Base-by-base conservation (phyloP, 2,888 invertebrate species). In the Emmelina monodactyla region DNA sequence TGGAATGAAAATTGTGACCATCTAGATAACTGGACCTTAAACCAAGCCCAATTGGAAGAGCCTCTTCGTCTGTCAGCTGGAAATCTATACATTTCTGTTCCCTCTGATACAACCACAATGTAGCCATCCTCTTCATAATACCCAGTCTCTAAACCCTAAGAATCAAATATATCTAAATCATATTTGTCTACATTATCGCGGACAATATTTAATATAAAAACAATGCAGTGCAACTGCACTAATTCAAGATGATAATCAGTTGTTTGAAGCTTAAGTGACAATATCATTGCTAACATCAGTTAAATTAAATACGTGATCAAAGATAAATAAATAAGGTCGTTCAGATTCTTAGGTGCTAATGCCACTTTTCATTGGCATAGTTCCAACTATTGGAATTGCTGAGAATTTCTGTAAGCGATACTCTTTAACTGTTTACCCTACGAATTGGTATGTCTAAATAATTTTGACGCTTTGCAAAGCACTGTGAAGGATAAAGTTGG, bases 31-130 rank as follows among this genome's bases (percentile, higher is more conserved):
- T 58, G 70, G 79, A 86, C 86, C 86, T 86, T 86, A 67, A 86
- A 73, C 86, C 86, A 86, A 69, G 82, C 83, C 86, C 86, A 86
- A 75, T 85, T 82, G 57, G 78, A 70, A 64, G 83, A 83, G 66
- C 80, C 82, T 65, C 82, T 82, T 73, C 83, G 83, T 53, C 58
- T 68, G 58, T 82, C 75, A 48, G 83, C 82, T 48, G 85, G 83
- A 60, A 85, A 82, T 79, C 84, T 83, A 79, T 73, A 75, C 68
- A 85, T 78, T 69, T 84, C 82, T 62, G 82, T 69, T 58, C 85
- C 85, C 59, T 85, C 85, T 48, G 83, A 82, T 59, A 84, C 68
- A 62, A 86, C 76, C 66, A 84, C 81, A 54, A 86, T 69, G 64
- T 62, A 71, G 56, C 78, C 82, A 42, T 81, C 81, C 32, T 85